phyloP scores from a whole-genome alignment of 2,888 invertebrate genomes.

The Yponomeuta plumbellus region DNA sequence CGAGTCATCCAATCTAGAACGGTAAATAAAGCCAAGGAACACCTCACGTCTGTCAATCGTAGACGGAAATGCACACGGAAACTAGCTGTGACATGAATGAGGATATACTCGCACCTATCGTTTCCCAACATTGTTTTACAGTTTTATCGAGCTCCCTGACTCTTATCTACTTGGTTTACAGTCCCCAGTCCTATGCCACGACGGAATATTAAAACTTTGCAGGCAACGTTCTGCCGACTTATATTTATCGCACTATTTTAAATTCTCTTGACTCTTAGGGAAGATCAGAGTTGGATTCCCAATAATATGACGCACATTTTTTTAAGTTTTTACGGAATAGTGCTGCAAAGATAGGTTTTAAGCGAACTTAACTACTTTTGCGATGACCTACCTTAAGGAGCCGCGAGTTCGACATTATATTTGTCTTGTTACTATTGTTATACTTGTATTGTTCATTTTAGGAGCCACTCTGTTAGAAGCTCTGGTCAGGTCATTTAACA shows the following conservation, averaged over 20 bases:
- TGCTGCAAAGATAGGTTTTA: not conserved
- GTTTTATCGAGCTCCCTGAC: not conserved
- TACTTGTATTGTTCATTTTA: too few species aligned
- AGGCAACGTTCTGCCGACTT: not conserved
- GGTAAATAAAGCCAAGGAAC: not conserved
- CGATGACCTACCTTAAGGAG: too few species aligned
- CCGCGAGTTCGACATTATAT: too few species aligned
- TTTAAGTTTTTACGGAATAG: not conserved
- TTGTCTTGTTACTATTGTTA: too few species aligned
- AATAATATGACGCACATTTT: not conserved
- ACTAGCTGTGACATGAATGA: constrained; percentile 7
- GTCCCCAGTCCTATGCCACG: not conserved
- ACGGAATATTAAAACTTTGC: not conserved
- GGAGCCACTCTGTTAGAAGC: too few species aligned
- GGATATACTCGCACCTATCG: not conserved
- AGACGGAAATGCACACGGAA: constrained; percentile 9
- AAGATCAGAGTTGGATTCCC: not conserved
- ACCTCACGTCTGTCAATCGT: constrained; percentile 7
- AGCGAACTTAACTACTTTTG: not conserved
- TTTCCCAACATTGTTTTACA: not conserved
- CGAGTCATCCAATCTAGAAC: not conserved
- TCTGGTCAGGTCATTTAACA: too few species aligned
- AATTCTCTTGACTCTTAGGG: not conserved
- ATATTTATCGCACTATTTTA: not conserved
- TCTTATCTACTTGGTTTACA: not conserved